Conservation (phyloP, 2,113 vertebrate species). For the Hypanus sabinus region DNA sequence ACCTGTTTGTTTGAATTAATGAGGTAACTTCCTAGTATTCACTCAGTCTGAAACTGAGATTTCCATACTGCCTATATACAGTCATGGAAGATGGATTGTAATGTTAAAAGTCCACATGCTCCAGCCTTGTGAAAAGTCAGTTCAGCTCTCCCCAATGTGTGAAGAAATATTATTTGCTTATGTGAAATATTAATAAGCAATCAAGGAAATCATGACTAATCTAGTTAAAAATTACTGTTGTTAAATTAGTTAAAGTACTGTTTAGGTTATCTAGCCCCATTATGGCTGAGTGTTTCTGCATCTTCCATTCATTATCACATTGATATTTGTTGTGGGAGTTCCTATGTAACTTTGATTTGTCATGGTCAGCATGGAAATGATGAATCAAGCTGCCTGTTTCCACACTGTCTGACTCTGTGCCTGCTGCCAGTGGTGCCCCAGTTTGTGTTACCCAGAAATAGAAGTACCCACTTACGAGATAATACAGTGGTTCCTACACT, state of each 20-base stretch:
- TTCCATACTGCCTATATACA: too few relatives aligned
- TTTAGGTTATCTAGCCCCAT: background rate
- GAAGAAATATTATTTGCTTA: background rate
- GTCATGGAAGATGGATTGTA: background rate
- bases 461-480: too few relatives aligned
- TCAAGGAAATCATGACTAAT: background rate
- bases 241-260: background rate
- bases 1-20: background rate
- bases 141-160: background rate
- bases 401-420: too few relatives aligned
- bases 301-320: background rate
- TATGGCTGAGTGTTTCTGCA: background rate
- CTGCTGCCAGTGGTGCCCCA: too few relatives aligned
- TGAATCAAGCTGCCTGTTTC: too few relatives aligned
- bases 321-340: background rate
- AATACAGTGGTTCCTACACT: too few relatives aligned
- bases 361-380: too few relatives aligned
- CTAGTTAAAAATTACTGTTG: background rate
- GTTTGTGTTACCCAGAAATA: too few relatives aligned
- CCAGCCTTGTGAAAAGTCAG: background rate
- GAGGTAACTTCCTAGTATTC: background rate
- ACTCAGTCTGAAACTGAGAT: background rate
- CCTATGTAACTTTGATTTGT: background rate
- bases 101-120: background rate
- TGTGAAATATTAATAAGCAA: background rate